Evolutionary conservation across 2,113 vertebrate species (phyloP), one percentile per base, ranked within the genome.

Genomic region (Sciurus niger): DNA sequence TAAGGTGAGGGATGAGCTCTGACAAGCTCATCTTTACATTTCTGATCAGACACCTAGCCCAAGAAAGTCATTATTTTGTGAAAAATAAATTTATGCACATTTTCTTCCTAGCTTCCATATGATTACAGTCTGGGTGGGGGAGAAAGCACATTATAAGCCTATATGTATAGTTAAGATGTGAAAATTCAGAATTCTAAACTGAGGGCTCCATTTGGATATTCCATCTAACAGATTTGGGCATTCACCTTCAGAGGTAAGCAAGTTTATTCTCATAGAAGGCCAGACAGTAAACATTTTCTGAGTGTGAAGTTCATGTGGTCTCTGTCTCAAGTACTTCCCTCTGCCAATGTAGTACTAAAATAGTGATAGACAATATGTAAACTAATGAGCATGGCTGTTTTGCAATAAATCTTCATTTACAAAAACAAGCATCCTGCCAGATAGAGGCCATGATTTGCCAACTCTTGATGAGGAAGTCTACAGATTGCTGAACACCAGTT

Each of bases 171-270:
- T 65, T 48, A 48, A 84, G 84, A 78, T 8, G 46, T 20, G n/a
- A 76, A 88, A 67, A 68, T 70, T 48, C 73, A 60, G 13, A 95
- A 70, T 40, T 88, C 34, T 91, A 80, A 92, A 68, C 20, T 8
- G 6, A 77, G 40, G 37, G 18, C 8, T 51, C 25, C 12, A 28
- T 37, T 65, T 88, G 40, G 43, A 65, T 83, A 76, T 12, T 67
- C 51, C 53, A 1, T 4, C 18, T 94, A 37, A 53, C 4, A 48
- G 37, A 28, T 51, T 58, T 10, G 80, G 34, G 30, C 34, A 34
- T 37, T 92, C 37, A 79, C 48, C 67, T 77, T 73, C 70, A 84
- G 12, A 93, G 8, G 51, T 79, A 34, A 84, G 37, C 2, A 77
- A 58, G 80, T n/a, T 55, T 48, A 25, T n/a, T 84, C 17, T 74